These are phyloP conservation scores for Periophthalmus magnuspinnatus DNA, from an alignment of 2,797 vertebrate genomes.

Conservation along the genomic window DNA sequence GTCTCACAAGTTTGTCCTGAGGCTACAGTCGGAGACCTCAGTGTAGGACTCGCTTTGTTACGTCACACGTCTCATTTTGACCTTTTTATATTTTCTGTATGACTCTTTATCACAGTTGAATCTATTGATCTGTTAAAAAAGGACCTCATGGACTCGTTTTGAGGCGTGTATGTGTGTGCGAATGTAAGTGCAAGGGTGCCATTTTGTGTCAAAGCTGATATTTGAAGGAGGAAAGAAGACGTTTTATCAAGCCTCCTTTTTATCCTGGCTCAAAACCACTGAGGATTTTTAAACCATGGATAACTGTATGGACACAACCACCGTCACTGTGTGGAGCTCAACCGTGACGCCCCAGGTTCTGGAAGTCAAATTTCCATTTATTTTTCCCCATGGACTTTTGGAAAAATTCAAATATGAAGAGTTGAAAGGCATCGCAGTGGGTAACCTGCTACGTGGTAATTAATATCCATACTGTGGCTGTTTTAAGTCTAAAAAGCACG, in stretches of 20 bases:
- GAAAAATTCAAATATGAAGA: too few species aligned
- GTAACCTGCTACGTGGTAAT: too few species aligned
- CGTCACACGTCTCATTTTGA: slow-evolving; percentile 47
- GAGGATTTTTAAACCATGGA: slow-evolving; percentile 4
- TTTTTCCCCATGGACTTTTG: too few species aligned
- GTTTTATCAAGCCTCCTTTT: slow-evolving; percentile 14
- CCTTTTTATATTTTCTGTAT: slow-evolving; percentile 67
- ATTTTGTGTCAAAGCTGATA: slow-evolving; percentile 28
- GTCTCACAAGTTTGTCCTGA: slow-evolving; percentile 96
- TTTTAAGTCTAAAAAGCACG: too few species aligned
- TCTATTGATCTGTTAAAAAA: slow-evolving; percentile 50
- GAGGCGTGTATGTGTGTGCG: slow-evolving; percentile 19
- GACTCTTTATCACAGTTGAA: slow-evolving; percentile 66
- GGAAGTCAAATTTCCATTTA: too few species aligned
- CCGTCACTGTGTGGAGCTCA: too few species aligned
- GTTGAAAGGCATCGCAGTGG: too few species aligned
- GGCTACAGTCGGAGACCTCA: slow-evolving; percentile 96
- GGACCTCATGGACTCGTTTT: slow-evolving; percentile 6
- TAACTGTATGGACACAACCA: background rate
- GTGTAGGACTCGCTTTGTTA: slow-evolving; percentile 71
- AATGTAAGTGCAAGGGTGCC: slow-evolving; percentile 7
- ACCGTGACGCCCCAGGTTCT: too few species aligned
- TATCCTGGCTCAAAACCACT: slow-evolving; percentile 39
- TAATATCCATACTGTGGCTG: too few species aligned
- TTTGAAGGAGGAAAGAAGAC: slow-evolving; percentile 27